Evolutionary conservation across 1,140 invertebrate genomes (phyloP).

Genomic region (Coenobita brevimanus): DNA sequence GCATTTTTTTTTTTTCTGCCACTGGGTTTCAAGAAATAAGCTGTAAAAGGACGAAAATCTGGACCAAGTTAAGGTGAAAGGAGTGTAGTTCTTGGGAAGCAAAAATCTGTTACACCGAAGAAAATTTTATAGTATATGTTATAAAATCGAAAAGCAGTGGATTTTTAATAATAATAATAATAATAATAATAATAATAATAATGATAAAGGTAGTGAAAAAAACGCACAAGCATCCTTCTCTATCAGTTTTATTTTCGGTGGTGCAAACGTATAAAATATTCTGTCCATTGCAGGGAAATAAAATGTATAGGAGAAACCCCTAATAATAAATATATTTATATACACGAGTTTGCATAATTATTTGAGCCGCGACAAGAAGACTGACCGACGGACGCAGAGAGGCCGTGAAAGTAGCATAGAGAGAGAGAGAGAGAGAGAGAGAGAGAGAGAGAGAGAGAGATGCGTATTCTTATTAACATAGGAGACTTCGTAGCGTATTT

Average conservation of each 20-base stretch:
- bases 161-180: too few species aligned
- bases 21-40: too few species aligned
- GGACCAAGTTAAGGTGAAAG: too few species aligned
- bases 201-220: not conserved
- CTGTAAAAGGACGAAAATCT: too few species aligned
- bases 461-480: too few species aligned
- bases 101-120: too few species aligned
- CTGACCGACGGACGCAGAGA: conserved; percentile 22
- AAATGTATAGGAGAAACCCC: conserved; percentile 44
- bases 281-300: conserved; percentile 61
- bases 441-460: conserved; percentile 31
- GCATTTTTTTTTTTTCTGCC: too few species aligned
- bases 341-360: conserved; percentile 65
- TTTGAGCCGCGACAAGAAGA: conserved; percentile 60
- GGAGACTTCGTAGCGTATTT: too few species aligned
- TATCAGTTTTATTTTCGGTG: conserved; percentile 43
- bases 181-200: too few species aligned
- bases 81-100: too few species aligned
- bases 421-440: conserved; percentile 30
- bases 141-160: too few species aligned
- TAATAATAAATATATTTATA: conserved; percentile 65
- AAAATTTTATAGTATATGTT: too few species aligned
- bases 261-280: conserved; percentile 64
- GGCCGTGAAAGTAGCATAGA: not conserved
- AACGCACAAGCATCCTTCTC: not conserved